Conservation (phyloP, 2,113 vertebrate species). For the Gallinago paraguaiae region DNA sequence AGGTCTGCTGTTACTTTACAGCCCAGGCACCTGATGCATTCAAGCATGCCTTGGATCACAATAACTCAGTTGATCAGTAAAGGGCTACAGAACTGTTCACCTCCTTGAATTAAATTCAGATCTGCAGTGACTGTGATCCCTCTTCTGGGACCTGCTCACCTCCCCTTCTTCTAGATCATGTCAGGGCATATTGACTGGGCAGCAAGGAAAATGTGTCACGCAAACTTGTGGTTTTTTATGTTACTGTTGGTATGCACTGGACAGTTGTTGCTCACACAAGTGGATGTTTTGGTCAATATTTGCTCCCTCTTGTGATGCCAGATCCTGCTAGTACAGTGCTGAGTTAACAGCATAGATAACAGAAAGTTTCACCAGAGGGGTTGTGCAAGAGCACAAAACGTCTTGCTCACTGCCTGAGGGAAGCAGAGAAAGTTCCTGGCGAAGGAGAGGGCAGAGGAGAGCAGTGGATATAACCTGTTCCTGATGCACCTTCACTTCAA, state of each 20-base stretch:
- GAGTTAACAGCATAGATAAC: neutral
- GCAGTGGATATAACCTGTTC: neutral
- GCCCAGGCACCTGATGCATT: rapidly evolving
- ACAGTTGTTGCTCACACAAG: neutral
- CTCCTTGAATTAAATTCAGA: neutral
- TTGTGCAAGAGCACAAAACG: neutral
- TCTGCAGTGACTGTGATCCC: neutral
- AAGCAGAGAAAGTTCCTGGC: neutral
- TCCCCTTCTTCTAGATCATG: neutral
- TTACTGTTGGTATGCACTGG: neutral
- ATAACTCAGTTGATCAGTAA: neutral
- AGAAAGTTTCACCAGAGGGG: neutral
- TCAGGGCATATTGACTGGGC: neutral
- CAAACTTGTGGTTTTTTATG: neutral
- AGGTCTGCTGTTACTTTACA: neutral
- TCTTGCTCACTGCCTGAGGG: neutral
- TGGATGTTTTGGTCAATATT: neutral
- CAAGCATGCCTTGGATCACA: neutral
- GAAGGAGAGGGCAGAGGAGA: neutral
- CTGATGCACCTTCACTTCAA: neutral
- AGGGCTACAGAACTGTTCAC: neutral
- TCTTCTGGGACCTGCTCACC: too few relatives aligned
- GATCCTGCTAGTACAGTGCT: neutral
- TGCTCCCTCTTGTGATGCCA: neutral
- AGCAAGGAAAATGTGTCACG: neutral